These are phyloP conservation scores for Nephrocerus scutellatus DNA, from an alignment of 2,888 invertebrate genomes.

Conservation along the genomic window DNA sequence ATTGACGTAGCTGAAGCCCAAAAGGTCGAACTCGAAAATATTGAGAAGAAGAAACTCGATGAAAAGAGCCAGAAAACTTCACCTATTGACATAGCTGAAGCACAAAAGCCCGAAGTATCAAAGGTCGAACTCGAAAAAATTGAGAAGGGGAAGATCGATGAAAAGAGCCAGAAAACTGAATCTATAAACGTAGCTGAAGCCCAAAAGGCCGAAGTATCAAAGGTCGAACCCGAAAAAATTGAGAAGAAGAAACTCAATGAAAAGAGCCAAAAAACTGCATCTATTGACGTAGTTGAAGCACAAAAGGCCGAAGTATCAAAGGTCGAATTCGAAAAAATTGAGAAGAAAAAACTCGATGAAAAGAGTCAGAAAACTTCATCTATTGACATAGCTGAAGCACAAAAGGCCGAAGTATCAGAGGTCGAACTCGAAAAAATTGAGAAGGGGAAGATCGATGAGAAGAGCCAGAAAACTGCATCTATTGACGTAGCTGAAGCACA, in stretches of 20 bases:
- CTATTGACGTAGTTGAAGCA: background rate
- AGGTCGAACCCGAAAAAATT: constrained; percentile 4
- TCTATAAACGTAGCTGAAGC: background rate
- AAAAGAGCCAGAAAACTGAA: constrained; percentile 9
- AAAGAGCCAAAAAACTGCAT: background rate
- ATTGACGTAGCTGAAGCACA: background rate
- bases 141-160: constrained; percentile 16
- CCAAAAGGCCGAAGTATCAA: constrained; percentile 10
- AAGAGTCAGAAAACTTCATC: too few species aligned
- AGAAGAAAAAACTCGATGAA: constrained; percentile 13
- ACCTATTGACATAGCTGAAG: background rate
- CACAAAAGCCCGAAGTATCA: constrained; percentile 4
- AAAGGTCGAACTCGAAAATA: background rate
- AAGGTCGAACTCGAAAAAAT: constrained; percentile 23
- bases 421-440: constrained; percentile 3
- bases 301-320: constrained; percentile 4
- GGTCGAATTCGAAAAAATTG: constrained; percentile 24
- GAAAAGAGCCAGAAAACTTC: background rate
- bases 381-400: background rate
- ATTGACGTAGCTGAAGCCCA: background rate
- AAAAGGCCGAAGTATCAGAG: constrained; percentile 1
- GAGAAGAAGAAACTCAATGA: constrained; percentile 1
- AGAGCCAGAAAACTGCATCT: constrained; percentile 11
- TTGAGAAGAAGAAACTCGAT: constrained; percentile 5
- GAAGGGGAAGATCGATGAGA: constrained; percentile 10